phyloP scores from a whole-genome alignment of 2,113 vertebrate genomes.

The Pantherophis guttatus region DNA sequence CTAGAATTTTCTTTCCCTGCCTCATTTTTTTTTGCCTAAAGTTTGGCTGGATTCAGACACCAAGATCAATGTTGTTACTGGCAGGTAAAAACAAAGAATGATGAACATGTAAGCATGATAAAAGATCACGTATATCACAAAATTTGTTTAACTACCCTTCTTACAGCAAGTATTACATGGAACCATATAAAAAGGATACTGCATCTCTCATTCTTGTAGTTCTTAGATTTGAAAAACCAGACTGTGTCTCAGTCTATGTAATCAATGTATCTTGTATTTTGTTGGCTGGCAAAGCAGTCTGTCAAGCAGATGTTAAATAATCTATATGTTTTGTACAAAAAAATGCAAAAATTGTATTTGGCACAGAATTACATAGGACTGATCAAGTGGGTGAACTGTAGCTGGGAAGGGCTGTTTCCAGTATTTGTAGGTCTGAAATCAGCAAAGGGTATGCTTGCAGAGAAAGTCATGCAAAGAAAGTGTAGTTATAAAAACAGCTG shows the following conservation, averaged over 20 bases:
- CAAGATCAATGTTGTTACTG: slow-evolving; percentile 51
- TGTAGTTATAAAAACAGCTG: slow-evolving; percentile 49
- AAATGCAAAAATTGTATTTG: slow-evolving; percentile 58
- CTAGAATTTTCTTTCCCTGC: slow-evolving; percentile 38
- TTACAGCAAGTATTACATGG: slow-evolving; percentile 60
- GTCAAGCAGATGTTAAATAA: slow-evolving; percentile 51
- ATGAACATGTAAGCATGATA: slow-evolving; percentile 30
- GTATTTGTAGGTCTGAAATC: slow-evolving; percentile 51
- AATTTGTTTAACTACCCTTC: slow-evolving; percentile 40
- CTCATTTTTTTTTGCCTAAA: slow-evolving; percentile 50
- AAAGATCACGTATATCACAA: neutral
- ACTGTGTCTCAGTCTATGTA: slow-evolving; percentile 72
- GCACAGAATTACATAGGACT: slow-evolving; percentile 46
- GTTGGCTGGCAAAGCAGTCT: slow-evolving; percentile 57
- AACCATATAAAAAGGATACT: slow-evolving; percentile 72
- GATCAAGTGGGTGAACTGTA: slow-evolving; percentile 41
- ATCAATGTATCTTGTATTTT: slow-evolving; percentile 68
- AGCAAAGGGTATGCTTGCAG: slow-evolving; percentile 42
- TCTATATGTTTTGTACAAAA: slow-evolving; percentile 59
- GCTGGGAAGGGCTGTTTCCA: slow-evolving; percentile 54
- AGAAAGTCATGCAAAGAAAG: slow-evolving; percentile 53
- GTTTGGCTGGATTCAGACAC: slow-evolving; percentile 54
- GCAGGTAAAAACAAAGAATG: slow-evolving; percentile 53
- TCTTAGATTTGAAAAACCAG: slow-evolving; percentile 70
- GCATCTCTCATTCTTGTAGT: slow-evolving; percentile 73